Evolutionary conservation across 2,113 vertebrate genomes (phyloP).

Genomic region (Perccottus glenii): DNA sequence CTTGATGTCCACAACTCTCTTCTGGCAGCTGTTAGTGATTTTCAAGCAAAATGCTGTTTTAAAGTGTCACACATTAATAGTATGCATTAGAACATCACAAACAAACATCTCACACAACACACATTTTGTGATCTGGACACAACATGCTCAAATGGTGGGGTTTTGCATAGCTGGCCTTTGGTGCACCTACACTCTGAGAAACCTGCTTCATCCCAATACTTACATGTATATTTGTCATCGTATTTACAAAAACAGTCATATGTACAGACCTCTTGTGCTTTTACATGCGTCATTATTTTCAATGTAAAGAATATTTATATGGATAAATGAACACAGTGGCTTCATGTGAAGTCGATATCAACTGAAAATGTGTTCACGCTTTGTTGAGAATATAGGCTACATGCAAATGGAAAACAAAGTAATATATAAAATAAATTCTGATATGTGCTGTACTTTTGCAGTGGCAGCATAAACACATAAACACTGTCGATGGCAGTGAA

Average conservation of each 20-base stretch:
- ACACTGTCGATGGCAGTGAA: constrained; percentile 5
- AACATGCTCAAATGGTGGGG: constrained; percentile 84
- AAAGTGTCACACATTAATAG: constrained; percentile 83
- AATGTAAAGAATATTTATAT: too few relatives aligned
- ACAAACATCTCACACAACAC: constrained; percentile 51
- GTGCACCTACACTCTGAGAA: constrained; percentile 58
- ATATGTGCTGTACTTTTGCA: constrained; percentile 30
- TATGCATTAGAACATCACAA: constrained; percentile 74
- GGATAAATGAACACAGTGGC: too few relatives aligned
- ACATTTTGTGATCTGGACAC: constrained; percentile 80
- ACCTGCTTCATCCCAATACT: neutral
- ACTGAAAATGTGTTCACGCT: too few relatives aligned
- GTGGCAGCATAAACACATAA: constrained; percentile 3
- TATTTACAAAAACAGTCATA: neutral
- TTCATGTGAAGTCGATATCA: too few relatives aligned
- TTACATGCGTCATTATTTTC: too few relatives aligned
- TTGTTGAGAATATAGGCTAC: neutral
- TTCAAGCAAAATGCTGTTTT: constrained; percentile 97
- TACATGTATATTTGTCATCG: neutral
- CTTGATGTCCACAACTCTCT: constrained; percentile 65
- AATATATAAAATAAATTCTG: constrained; percentile 13
- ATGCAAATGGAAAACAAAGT: neutral
- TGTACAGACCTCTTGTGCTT: neutral
- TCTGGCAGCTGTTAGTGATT: constrained; percentile 93
- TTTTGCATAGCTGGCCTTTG: constrained; percentile 74